Percentiles rank a stretch among this genome's conserved stretches.
Conservation (phyloP, 2,888 invertebrate genomes). For the Cremastobaeus sp. region DNA sequence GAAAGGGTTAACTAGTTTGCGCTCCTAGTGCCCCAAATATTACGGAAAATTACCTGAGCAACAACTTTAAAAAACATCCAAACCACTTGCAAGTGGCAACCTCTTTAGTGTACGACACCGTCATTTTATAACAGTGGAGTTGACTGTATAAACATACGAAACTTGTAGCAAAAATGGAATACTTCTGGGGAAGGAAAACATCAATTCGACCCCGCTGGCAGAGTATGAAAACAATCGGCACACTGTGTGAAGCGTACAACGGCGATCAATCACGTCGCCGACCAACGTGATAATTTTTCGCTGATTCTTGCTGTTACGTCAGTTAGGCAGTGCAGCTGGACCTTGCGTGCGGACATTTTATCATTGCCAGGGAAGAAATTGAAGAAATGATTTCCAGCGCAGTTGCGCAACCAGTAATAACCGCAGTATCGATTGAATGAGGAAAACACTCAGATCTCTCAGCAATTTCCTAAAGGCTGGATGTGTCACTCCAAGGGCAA, state of each 20-base stretch:
- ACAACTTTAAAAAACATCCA: slow-evolving; percentile 91
- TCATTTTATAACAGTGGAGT: slow-evolving; percentile 86
- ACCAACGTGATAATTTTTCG: slow-evolving; percentile 5
- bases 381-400: slow-evolving; percentile 19
- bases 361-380: slow-evolving; percentile 15
- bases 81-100: slow-evolving; percentile 92
- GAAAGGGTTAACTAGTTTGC: not conserved
- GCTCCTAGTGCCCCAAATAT: not conserved
- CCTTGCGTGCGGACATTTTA: slow-evolving; percentile 20
- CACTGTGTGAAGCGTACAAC: slow-evolving; percentile 1
- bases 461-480: slow-evolving; percentile 1
- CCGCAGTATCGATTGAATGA: slow-evolving; percentile 4
- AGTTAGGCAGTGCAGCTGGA: not conserved
- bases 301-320: slow-evolving; percentile 2
- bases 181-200: not conserved
- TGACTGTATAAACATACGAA: not conserved
- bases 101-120: slow-evolving; percentile 91
- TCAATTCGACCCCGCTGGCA: slow-evolving; percentile 9
- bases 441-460: slow-evolving; percentile 23
- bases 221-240: slow-evolving; percentile 7
- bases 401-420: slow-evolving; percentile 21
- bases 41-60: slow-evolving; percentile 83
- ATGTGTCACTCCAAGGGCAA: slow-evolving; percentile 29
- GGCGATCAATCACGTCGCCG: slow-evolving; percentile 6
- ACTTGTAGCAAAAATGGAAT: not conserved